Base-by-base conservation (phyloP, 1,140 invertebrate genomes). In the Coenobita brevimanus region DNA sequence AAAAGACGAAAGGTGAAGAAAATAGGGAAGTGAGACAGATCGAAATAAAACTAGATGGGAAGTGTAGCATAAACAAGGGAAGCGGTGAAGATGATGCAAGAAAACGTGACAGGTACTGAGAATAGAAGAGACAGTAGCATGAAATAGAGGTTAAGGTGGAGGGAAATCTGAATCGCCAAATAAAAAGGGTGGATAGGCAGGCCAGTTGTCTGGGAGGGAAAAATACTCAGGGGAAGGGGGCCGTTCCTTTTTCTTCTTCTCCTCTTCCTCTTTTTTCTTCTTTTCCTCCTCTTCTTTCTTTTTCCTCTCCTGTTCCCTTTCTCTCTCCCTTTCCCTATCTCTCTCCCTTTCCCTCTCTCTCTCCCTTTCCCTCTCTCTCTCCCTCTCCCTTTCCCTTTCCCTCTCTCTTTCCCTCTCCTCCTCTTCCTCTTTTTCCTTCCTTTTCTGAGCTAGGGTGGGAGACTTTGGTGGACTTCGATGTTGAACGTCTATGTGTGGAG, bases 151-250 rank as follows among this genome's bases (percentile, higher is more conserved):
- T 85, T 60, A 87, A 21, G 85, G 85, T 6, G 85, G 85, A 10
- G 85, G 85, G 76, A 87, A 87, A 30, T 87, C 85, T 15, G 85
- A 87, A 43, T 87, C 85, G 30, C 85, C 85, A 76, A 87, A 87
- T 17, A 87, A 64, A 38, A 87, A 87, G 2, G 85, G 85, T 41
- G 85, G 85, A 64, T 87, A 87, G 21, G 76, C 62, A 3, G 85
- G 85, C 85, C 85, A 87, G 67, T 87, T 87, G 33, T 87, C 85
- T 24, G 85, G 85, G 17, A 87, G 85, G n/a, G 46, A 33, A 62
- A 87, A 87, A 46, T 87, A 87, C 67, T 87, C 85, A n/a, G 78
- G 78, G 6, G 85, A 79, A 33, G 85, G 46, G 10, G 76, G 62
- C 54, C 67, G 75, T 54, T 78, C 82, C 38, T 57, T 41, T 54